Percentiles rank a stretch among this genome's conserved stretches.
Evolutionary conservation across 2,113 vertebrate species (phyloP).

Genomic region (Hymenochirus boettgeri): DNA sequence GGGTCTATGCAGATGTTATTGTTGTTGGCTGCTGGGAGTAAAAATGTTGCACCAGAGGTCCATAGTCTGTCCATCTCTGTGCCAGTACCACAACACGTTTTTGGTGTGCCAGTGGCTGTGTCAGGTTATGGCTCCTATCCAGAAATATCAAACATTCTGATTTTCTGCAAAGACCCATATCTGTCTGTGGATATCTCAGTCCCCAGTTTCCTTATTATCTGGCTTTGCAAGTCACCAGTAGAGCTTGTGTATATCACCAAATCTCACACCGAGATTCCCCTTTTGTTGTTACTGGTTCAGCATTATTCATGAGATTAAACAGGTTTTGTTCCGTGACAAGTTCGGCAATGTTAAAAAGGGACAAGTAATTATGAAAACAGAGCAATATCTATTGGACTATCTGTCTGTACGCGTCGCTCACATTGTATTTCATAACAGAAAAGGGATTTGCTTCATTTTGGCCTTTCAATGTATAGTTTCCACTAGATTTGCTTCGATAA

Average conservation of each 20-base stretch:
- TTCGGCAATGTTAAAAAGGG: constrained; percentile 12
- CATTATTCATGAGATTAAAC: constrained; percentile 29
- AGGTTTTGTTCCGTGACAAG: neutral
- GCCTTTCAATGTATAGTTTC: constrained; percentile 5
- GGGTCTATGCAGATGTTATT: too few species aligned
- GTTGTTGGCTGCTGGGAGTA: too few species aligned
- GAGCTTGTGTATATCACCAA: constrained; percentile 9
- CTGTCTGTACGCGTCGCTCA: constrained; percentile 18
- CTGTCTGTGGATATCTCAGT: constrained; percentile 13
- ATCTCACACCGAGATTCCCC: neutral
- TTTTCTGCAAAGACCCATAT: too few species aligned
- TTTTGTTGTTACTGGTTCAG: constrained; percentile 26
- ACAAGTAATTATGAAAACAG: neutral
- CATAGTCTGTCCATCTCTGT: too few species aligned
- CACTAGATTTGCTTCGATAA: constrained; percentile 32
- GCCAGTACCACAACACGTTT: too few species aligned
- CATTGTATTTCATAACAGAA: constrained; percentile 23
- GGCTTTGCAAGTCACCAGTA: constrained; percentile 26
- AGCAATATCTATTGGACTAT: constrained; percentile 13
- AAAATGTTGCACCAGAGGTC: too few species aligned
- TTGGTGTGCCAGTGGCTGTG: too few species aligned
- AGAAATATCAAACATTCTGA: too few species aligned
- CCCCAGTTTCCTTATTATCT: constrained; percentile 27
- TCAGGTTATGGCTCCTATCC: too few species aligned
- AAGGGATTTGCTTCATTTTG: neutral